These are phyloP conservation scores for Heteractis magnifica DNA, from an alignment of 92 coral and sea anemone species.

Conservation along the genomic window DNA sequence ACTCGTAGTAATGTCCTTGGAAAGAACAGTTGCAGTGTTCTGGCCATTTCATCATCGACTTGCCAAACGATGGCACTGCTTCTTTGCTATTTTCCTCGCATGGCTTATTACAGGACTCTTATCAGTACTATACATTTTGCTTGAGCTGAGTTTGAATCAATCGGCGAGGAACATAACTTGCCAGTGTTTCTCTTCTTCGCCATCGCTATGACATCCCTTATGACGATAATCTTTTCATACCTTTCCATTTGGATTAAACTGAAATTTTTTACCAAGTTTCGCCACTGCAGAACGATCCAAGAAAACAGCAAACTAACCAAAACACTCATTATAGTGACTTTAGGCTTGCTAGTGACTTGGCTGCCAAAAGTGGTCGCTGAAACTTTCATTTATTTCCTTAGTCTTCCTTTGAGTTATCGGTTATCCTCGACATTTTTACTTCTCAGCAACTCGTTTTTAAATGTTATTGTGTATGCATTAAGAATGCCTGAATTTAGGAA, in stretches of 20 bases:
- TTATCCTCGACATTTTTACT: background rate
- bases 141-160: no score
- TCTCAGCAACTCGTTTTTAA: constrained; percentile 4
- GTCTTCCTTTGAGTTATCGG: no score
- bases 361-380: background rate
- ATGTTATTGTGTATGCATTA: constrained; percentile 3
- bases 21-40: constrained; percentile 10
- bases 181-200: background rate
- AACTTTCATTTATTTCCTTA: background rate
- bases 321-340: constrained; percentile 18
- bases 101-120: background rate
- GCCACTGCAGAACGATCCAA: background rate
- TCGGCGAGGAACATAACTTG: background rate
- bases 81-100: background rate
- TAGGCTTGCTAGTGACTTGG: constrained; percentile 6
- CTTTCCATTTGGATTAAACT: constrained; percentile 17
- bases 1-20: background rate
- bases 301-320: constrained; percentile 6
- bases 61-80: background rate
- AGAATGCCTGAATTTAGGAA: constrained; percentile 22
- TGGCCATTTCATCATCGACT: constrained; percentile 12
- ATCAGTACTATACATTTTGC: background rate
- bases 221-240: background rate
- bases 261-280: constrained; percentile 6
- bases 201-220: background rate